Conservation (phyloP, 2,113 vertebrate genomes). For the Oriolus oriolus region DNA sequence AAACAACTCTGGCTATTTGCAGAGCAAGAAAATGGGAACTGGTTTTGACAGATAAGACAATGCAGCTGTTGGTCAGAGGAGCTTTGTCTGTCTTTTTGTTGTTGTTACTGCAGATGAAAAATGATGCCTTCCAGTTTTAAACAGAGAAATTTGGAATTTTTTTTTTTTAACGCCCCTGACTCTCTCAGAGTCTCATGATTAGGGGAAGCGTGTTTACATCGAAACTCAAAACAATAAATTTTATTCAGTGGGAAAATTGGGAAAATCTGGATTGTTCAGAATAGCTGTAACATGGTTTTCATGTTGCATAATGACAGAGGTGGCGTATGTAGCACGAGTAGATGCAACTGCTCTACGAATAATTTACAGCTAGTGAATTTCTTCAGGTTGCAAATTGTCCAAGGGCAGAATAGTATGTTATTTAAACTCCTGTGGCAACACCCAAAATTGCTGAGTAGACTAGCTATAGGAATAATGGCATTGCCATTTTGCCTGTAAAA, state of each 20-base stretch:
- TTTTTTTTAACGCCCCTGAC: neutral
- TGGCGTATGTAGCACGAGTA: neutral
- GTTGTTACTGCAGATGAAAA: neutral
- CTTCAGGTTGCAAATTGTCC: neutral
- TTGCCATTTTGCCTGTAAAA: neutral
- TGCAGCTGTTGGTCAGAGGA: neutral
- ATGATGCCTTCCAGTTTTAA: neutral
- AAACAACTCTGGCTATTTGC: neutral
- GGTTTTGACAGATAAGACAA: slow-evolving; percentile 24
- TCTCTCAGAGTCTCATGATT: neutral
- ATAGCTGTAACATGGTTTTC: neutral
- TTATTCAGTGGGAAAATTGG: neutral
- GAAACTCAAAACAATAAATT: neutral
- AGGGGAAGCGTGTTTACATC: neutral
- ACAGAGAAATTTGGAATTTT: neutral
- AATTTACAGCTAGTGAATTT: neutral
- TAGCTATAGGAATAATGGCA: neutral
- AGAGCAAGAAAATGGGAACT: neutral
- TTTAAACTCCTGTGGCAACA: neutral
- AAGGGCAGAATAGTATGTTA: neutral
- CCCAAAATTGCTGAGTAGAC: neutral
- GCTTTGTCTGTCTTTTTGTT: neutral
- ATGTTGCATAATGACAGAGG: neutral
- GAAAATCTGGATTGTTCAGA: neutral
- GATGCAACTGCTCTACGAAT: neutral